phyloP scores from a whole-genome alignment of 2,113 vertebrate genomes.

The Clarias magur region DNA sequence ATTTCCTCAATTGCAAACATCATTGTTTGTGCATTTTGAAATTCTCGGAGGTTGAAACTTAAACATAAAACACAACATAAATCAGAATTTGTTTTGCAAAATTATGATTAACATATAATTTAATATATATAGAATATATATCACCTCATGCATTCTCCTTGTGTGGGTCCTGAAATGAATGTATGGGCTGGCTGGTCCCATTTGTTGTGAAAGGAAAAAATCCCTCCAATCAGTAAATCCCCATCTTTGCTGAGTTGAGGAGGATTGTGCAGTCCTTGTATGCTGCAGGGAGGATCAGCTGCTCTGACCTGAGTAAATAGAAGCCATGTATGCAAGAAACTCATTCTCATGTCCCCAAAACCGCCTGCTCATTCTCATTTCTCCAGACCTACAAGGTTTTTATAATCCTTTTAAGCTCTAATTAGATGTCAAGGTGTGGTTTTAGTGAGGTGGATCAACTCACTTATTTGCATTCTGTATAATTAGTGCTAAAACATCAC shows the following conservation, averaged over 20 bases:
- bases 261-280: constrained; percentile 35
- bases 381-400: background rate
- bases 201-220: constrained; percentile 60
- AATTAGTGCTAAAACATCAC: background rate
- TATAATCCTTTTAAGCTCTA: constrained; percentile 19
- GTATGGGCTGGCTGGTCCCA: constrained; percentile 46
- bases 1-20: constrained; percentile 63
- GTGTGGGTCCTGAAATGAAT: constrained; percentile 48
- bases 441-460: background rate
- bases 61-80: background rate
- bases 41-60: constrained; percentile 58
- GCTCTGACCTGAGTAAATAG: constrained; percentile 23
- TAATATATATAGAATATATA: too few species aligned
- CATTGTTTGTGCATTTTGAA: constrained; percentile 62
- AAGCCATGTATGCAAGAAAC: constrained; percentile 49
- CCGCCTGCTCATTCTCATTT: too few species aligned
- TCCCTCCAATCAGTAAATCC: constrained; percentile 56
- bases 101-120: background rate
- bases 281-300: constrained; percentile 47
- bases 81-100: background rate
- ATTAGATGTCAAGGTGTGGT: background rate
- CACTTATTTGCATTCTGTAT: background rate
- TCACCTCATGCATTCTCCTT: constrained; percentile 56
- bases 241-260: constrained; percentile 57
- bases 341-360: constrained; percentile 35